Evolutionary conservation across 2,797 vertebrate genomes (phyloP).

Genomic region (Rousettus madagascariensis): DNA sequence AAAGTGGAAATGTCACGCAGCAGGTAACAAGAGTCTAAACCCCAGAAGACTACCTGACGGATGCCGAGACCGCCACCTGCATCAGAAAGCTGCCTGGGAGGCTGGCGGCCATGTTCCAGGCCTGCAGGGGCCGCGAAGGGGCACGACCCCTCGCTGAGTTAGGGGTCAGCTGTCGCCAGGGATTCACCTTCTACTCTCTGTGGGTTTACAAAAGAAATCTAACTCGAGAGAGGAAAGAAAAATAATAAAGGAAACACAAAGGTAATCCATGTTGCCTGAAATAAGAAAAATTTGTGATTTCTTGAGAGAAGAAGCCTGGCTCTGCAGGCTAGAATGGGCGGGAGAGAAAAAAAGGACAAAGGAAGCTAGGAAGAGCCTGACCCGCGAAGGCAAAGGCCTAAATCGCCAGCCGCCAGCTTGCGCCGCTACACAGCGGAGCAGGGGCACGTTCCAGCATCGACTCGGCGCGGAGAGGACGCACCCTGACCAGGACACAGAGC

Average conservation of each 20-base stretch:
- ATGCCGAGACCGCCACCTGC: background rate
- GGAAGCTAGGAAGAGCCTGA: no score
- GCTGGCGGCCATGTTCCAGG: background rate
- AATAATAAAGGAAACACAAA: background rate
- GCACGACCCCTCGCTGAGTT: background rate
- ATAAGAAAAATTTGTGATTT: background rate
- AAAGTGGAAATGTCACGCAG: background rate
- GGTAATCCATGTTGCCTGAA: background rate
- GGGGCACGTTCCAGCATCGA: background rate
- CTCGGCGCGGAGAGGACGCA: background rate
- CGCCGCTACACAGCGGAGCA: fast-evolving
- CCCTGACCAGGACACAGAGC: background rate
- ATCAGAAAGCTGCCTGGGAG: no score
- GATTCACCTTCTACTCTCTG: background rate
- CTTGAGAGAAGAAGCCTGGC: background rate
- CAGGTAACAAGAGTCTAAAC: background rate
- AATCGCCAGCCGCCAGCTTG: fast-evolving
- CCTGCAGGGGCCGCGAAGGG: background rate
- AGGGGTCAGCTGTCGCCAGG: background rate
- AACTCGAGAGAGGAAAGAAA: background rate
- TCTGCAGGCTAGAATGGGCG: background rate
- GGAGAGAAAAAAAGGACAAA: background rate
- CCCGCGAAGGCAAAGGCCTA: background rate
- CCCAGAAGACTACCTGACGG: background rate
- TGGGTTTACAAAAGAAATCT: background rate